Evolutionary conservation across 2,113 vertebrate species (phyloP), one percentile per base, ranked within the genome.

Genomic region (Oceanites oceanicus): DNA sequence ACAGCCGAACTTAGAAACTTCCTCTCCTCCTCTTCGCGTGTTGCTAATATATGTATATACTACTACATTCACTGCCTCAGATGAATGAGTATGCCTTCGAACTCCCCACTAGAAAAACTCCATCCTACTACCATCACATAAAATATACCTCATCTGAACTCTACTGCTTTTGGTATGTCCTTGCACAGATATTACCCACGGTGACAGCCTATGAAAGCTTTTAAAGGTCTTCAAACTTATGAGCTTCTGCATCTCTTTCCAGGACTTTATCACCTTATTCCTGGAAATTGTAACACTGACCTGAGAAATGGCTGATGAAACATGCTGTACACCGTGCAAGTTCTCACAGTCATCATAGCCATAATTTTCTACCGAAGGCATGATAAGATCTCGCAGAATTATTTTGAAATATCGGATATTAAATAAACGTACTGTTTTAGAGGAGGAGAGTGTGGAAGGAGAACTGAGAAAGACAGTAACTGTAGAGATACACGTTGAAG

Each of bases 251-350:
- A 61, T 34, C 76, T 92, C 53, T 75, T 97, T 92, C 63, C 74
- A 80, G 59, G 58, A 19, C 16, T 93, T 85, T 83, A 78, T 68
- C 70, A 88, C 30, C 26, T 96, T 92, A 92, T 77, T 90, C 91
- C 91, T 96, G 93, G 68, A 82, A 97, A 90, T 65, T 86, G 49
- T 42, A 95, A 91, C 75, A 73, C 67, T 77, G 79, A 77, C 50
- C 58, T 42, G 77, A 26, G 29, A 95, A 97, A 95, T 7, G 16
- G 82, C 27, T 95, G 40, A 6, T 93, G 94, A 96, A 97, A 96
- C 83, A 91, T 94, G 65, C 86, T 93, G 34, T 59, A 32, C 59
- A 50, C 75, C 88, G n/a, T 27, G 32, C 9, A 53, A 96, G 59
- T 83, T 94, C 70, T 86, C 62, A 9, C 56, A 96, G 55, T 26